These are phyloP conservation scores for Andrena minutula DNA, from an alignment of 2,888 invertebrate species.

Conservation along the genomic window DNA sequence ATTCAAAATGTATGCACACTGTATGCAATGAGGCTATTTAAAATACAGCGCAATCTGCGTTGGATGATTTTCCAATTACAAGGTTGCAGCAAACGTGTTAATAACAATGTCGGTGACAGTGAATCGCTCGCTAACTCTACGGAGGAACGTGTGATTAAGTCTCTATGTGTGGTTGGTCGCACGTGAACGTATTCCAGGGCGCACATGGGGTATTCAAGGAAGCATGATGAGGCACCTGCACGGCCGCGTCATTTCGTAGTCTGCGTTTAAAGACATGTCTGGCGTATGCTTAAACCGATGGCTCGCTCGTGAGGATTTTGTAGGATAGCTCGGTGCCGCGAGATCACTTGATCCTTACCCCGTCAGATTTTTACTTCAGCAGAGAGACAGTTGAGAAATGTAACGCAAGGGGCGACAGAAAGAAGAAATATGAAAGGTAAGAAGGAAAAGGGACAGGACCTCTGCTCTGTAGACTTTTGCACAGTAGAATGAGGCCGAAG, in stretches of 20 bases:
- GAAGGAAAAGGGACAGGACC: constrained; percentile 1
- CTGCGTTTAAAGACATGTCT: constrained; percentile 38
- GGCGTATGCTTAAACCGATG: constrained; percentile 63
- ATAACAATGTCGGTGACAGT: background rate
- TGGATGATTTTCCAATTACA: no score
- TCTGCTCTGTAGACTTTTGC: background rate
- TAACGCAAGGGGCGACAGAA: constrained; percentile 14
- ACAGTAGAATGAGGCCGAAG: background rate
- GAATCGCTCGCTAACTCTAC: background rate
- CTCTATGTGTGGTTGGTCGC: background rate
- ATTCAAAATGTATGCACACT: no score
- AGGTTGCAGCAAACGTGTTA: background rate
- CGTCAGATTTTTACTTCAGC: constrained; percentile 60
- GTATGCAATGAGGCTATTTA: no score
- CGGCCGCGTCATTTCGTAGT: constrained; percentile 45
- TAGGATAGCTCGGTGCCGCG: constrained; percentile 45
- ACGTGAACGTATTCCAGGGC: background rate
- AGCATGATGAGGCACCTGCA: constrained; percentile 45
- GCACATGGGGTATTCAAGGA: constrained; percentile 30
- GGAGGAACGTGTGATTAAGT: background rate
- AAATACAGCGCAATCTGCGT: no score
- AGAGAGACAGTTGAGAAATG: constrained; percentile 50
- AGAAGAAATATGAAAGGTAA: background rate
- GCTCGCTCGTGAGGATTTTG: constrained; percentile 69
- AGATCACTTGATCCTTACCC: constrained; percentile 53